phyloP scores from a whole-genome alignment of 2,113 vertebrate genomes.

The Zapornia atra region DNA sequence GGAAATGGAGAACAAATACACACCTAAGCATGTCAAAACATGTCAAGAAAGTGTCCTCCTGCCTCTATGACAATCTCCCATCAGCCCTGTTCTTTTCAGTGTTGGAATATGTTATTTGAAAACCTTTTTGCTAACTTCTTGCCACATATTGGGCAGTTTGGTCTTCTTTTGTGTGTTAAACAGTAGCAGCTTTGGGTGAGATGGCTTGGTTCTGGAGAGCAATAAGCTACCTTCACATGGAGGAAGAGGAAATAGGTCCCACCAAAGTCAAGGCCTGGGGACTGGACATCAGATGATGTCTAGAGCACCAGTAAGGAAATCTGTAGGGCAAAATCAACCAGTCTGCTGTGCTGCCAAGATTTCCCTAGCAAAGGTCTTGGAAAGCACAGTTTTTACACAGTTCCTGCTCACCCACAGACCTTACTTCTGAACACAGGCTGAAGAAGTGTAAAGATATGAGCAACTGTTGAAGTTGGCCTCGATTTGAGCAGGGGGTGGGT shows the following conservation, averaged over 20 bases:
- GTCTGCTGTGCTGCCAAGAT: background rate
- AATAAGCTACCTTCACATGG: background rate
- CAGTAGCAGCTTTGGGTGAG: background rate
- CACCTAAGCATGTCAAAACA: background rate
- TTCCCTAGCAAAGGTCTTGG: background rate
- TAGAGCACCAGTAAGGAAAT: background rate
- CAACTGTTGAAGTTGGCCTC: conserved; percentile 55
- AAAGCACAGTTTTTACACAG: background rate
- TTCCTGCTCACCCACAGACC: background rate
- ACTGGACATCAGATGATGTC: background rate
- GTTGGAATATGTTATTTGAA: background rate
- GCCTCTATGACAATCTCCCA: background rate
- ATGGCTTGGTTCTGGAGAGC: background rate
- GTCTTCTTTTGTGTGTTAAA: background rate
- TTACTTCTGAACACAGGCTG: conserved; percentile 31
- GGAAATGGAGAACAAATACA: background rate
- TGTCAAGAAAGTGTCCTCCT: background rate
- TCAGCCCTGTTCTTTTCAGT: background rate
- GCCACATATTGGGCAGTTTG: background rate
- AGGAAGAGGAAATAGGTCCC: background rate
- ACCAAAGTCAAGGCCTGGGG: background rate
- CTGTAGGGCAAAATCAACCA: background rate
- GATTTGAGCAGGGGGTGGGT: conserved; percentile 1
- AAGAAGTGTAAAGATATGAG: conserved; percentile 44
- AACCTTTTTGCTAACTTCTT: background rate